Base-by-base conservation (phyloP, 2,113 vertebrate species). In the Notiomystis cincta region DNA sequence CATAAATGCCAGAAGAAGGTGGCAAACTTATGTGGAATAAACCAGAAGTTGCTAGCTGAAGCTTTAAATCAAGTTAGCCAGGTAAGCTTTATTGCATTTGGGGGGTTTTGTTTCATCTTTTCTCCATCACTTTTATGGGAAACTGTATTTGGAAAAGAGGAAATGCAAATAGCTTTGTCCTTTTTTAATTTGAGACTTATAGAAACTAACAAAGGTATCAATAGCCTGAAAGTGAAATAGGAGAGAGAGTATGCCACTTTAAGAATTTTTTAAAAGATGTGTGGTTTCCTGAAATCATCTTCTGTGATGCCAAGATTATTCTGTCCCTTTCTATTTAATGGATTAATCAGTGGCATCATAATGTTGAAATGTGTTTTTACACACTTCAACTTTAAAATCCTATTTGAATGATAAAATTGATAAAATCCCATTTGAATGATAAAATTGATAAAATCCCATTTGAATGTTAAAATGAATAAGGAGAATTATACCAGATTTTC, bases 1-100 rank as follows among this genome's bases (percentile, higher is more conserved):
- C 99, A 99, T 86, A 99, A 99, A 97, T 99, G 99, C 98, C 98
- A 99, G 98, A 98, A 95, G 72, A 99, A 99, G 97, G 99, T 99
- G 71, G 99, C 99, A 93, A 99, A 99, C 97, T 98, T 99, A 38
- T 99, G 99, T 75, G 99, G 99, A 72, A 99, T 99, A 98, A 99
- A 99, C 97, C 99, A 99, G 98, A 99, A 99, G 97, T 98, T 99
- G 54, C 97, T 99, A 93, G 99, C 99, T 13, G 99, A 99, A 97
- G 99, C 99, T 30, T 98, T 99, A 65, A 99, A 96, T 96, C 99
- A 99, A 99, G 99, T 99, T 93, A 98, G 97, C 97, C 98, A 99
- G 98, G 99, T 99, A 94, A 38, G 96, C 10, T 65, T 88, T 57
- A 22, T 62, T 81, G 64, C n/a, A 37, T 31, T 69, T 45, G 2